Evolutionary conservation across 2,888 invertebrate genomes (phyloP), one percentile per base, ranked within the genome.

Genomic region (Lamellibrachia satsuma): DNA sequence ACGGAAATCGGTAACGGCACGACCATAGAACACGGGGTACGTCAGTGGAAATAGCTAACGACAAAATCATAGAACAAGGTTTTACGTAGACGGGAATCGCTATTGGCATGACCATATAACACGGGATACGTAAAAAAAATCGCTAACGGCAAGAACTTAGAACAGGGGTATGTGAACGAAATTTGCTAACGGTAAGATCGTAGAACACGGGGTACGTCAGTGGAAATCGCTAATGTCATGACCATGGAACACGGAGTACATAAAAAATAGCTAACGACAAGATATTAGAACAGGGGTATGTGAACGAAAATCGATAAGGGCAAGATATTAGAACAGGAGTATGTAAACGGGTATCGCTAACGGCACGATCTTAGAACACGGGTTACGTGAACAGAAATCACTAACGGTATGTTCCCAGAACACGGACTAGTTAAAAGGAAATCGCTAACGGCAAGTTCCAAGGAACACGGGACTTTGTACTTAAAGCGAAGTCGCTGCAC

Each of bases 241-340:
- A 39, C 39, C 39, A 39, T 39, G 39, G 39, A 39, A 39, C 39
- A 39, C 90, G 94, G 94, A 92, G 94, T 94, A 92, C 60, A 93
- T 93, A 60, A 91, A 94, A 92, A 94, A 94, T 90, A 94, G 94
- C 92, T 94, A 94, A 92, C 60, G 93, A 1, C 92, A 60, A 91
- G 11, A 27, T 60, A 27, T 93, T 94, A n/a, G 94, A 94, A 92
- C 94, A 94, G 90, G 94, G 94, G 92, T 94, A 94, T 92, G 75
- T 93, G 92, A 60, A 39, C 39, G 91, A 1, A 1, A 1, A 27
- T 93, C 94, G 27, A 94, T 94, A 92, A 94, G 93, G 90, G 94
- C 93, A 92, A 60, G 91, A 22, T 22, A 1, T 1, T 91, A 11
- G 39, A 15, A 91, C 11, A 91, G 39, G 39, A n/a, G 39, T 39